Percentiles rank a stretch among this genome's conserved stretches.
Evolutionary conservation across 2,113 vertebrate species (phyloP).

Genomic region (Plotosus lineatus): DNA sequence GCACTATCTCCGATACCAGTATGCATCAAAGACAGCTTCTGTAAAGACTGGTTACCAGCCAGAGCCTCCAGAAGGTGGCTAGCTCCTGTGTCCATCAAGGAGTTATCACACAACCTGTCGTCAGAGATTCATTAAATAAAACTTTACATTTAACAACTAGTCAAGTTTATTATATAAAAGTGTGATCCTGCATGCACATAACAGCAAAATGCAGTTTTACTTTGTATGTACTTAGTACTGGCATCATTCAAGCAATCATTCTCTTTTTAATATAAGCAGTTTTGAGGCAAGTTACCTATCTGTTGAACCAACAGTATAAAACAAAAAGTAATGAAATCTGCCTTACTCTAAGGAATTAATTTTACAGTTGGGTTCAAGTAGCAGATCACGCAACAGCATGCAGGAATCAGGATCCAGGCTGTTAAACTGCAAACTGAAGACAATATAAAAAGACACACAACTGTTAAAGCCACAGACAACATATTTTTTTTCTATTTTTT

Average conservation of each 20-base stretch:
- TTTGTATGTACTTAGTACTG: neutral
- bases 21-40: slow-evolving; percentile 84
- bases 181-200: neutral
- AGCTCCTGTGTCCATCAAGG: slow-evolving; percentile 73
- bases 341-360: slow-evolving; percentile 77
- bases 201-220: neutral
- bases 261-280: neutral
- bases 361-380: slow-evolving; percentile 81
- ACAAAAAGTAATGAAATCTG: slow-evolving; percentile 24
- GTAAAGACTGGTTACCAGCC: slow-evolving; percentile 78
- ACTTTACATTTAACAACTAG: neutral
- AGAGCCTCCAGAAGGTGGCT: slow-evolving; percentile 77
- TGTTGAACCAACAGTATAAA: neutral
- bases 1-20: slow-evolving; percentile 80
- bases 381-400: slow-evolving; percentile 80
- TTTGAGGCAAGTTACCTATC: neutral
- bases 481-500: slow-evolving; percentile 37
- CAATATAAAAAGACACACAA: slow-evolving; percentile 35
- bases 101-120: slow-evolving; percentile 86
- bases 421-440: slow-evolving; percentile 89
- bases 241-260: neutral
- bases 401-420: slow-evolving; percentile 86
- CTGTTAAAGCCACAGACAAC: slow-evolving; percentile 30
- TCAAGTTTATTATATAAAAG: neutral
- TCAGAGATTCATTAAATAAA: slow-evolving; percentile 7